Percentiles rank a stretch among this genome's conserved stretches.
These are phyloP conservation scores for Drosophila cyrtoloma DNA, from an alignment of 2,888 invertebrate genomes.

Conservation along the genomic window DNA sequence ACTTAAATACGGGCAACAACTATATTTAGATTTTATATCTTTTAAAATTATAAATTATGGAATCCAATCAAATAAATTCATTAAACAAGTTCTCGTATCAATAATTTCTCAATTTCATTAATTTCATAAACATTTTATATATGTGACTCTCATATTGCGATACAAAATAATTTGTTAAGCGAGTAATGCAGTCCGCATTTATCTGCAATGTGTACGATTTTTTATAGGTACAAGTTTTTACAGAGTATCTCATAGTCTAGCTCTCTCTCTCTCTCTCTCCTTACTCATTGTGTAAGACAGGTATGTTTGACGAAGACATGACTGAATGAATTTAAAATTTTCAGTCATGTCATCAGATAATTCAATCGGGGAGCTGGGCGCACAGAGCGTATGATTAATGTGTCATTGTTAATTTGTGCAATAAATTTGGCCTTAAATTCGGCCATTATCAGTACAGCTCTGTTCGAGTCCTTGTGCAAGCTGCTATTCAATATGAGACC, in stretches of 20 bases:
- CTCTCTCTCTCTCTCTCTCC: background rate
- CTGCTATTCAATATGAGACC: conserved; percentile 20
- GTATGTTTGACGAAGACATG: conserved; percentile 1
- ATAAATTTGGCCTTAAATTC: conserved; percentile 58
- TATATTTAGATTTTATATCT: background rate
- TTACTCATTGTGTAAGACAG: conserved; percentile 11
- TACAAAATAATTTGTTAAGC: background rate
- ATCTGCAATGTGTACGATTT: background rate
- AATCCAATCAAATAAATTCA: background rate
- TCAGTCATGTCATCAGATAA: conserved; percentile 48
- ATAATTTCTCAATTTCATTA: background rate
- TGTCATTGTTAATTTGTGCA: conserved; percentile 63
- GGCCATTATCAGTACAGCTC: background rate
- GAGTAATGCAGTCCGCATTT: background rate
- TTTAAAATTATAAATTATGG: background rate
- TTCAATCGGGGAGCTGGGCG: conserved; percentile 27
- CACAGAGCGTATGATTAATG: conserved; percentile 69
- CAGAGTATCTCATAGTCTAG: background rate
- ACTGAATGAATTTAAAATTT: conserved; percentile 56
- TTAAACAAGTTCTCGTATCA: background rate
- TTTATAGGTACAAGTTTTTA: accelerated
- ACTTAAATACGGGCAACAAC: background rate
- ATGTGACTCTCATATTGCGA: too few relatives aligned
- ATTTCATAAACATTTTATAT: background rate
- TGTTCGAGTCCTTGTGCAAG: conserved; percentile 28